Conservation (phyloP, 2,113 vertebrate genomes). For the Esox niger region DNA sequence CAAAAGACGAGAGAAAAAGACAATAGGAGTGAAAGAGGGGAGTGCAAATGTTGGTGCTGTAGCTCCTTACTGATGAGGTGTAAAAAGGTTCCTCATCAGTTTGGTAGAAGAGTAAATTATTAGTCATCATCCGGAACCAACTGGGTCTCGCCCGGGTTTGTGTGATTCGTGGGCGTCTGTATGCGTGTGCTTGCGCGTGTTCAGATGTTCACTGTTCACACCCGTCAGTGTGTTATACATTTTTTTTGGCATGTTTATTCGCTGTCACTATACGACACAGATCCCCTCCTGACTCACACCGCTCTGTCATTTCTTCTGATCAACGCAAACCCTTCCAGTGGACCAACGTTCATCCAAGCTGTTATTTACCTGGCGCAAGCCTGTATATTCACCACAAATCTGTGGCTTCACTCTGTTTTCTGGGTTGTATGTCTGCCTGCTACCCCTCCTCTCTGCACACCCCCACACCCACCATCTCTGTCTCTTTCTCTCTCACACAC, state of each 20-base stretch:
- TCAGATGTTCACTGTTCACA: no score
- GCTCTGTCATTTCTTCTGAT: conserved; percentile 9
- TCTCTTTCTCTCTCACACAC: conserved; percentile 17
- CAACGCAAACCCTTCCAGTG: not conserved
- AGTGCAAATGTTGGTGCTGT: not conserved
- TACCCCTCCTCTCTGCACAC: conserved; percentile 44
- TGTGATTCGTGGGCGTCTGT: not conserved
- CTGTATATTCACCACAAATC: conserved; percentile 7
- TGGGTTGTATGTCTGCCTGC: conserved; percentile 15
- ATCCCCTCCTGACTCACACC: not conserved
- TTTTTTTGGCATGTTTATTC: not conserved
- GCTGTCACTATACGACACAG: not conserved
- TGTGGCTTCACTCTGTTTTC: not conserved
- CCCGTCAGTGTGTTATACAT: not conserved
- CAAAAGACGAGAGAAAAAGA: no score
- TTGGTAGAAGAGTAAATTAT: not conserved
- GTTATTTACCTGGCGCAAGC: not conserved
- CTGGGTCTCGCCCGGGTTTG: not conserved
- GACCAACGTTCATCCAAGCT: conserved; percentile 6
- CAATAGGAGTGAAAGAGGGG: conserved; percentile 6
- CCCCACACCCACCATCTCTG: conserved; percentile 36
- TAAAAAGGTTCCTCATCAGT: not conserved
- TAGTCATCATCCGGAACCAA: no score
- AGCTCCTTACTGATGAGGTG: not conserved
- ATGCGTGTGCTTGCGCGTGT: not conserved